These are phyloP conservation scores for Dicrostonyx torquatus DNA, from an alignment of 2,797 vertebrate species.

Conservation along the genomic window DNA sequence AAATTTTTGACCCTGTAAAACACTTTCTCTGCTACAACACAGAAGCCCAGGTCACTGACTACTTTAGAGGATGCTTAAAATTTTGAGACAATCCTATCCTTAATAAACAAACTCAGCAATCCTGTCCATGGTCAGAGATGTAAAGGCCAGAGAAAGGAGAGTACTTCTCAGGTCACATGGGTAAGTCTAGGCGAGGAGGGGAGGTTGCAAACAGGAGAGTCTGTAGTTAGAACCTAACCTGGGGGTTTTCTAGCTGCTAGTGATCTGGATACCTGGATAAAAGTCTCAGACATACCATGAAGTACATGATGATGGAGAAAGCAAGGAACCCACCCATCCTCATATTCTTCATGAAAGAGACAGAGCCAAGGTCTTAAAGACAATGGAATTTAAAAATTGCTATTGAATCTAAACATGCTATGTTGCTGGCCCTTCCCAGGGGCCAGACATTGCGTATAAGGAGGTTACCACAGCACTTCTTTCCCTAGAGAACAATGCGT, in stretches of 20 bases:
- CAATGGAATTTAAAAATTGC: background rate
- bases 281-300: background rate
- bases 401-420: background rate
- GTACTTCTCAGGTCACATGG: background rate
- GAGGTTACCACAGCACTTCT: background rate
- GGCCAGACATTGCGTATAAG: background rate
- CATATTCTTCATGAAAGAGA: background rate
- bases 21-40: background rate
- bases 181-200: background rate
- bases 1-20: constrained; percentile 30
- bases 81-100: background rate
- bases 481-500: background rate
- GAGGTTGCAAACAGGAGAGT: background rate
- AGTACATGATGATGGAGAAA: background rate
- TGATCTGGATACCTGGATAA: background rate
- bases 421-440: background rate
- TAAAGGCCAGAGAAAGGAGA: background rate
- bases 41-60: background rate
- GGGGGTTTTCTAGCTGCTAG: background rate
- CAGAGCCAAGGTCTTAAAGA: background rate
- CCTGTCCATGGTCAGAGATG: background rate
- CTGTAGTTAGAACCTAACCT: background rate
- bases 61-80: background rate
- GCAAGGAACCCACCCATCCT: too few relatives aligned
- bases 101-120: background rate